Percentiles rank a stretch among this genome's conserved stretches.
Conservation (phyloP, 2,888 invertebrate genomes). For the Catotricha subobsoleta region DNA sequence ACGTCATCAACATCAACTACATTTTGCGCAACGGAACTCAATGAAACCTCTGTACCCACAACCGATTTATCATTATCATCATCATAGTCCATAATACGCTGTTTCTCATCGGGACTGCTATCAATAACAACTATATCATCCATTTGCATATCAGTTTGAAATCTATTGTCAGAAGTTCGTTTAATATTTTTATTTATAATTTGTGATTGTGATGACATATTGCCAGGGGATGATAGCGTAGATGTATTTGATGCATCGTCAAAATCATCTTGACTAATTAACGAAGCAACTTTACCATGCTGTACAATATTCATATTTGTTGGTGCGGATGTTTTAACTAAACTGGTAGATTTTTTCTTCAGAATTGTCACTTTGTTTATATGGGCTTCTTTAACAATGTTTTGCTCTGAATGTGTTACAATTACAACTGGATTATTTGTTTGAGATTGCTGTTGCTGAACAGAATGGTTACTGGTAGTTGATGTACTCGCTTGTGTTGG, state of each 20-base stretch:
- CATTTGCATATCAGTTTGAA: constrained; percentile 9
- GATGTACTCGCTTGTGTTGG: constrained; percentile 13
- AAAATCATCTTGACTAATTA: constrained; percentile 38
- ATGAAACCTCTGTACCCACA: constrained; percentile 37
- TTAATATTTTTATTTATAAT: constrained; percentile 1
- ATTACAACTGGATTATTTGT: constrained; percentile 14
- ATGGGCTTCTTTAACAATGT: constrained; percentile 24
- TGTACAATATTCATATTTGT: constrained; percentile 17
- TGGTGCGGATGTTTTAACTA: constrained; percentile 15
- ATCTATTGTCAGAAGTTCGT: constrained; percentile 1
- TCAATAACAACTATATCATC: constrained; percentile 18
- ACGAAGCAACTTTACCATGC: constrained; percentile 31
- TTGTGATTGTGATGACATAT: constrained; percentile 1
- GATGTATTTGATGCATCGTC: constrained; percentile 40
- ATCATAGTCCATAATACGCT: constrained; percentile 37
- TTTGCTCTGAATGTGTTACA: constrained; percentile 24
- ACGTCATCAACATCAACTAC: constrained; percentile 39
- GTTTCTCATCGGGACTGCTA: constrained; percentile 31
- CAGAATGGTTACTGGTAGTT: neutral
- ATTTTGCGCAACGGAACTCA: constrained; percentile 37
- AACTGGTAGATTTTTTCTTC: neutral
- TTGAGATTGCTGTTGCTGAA: constrained; percentile 18
- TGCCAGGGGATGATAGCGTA: constrained; percentile 29
- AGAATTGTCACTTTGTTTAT: constrained; percentile 18
- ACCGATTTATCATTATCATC: constrained; percentile 39